Evolutionary conservation across 2,113 vertebrate genomes (phyloP).

Genomic region (Opisthocomus hoazin): DNA sequence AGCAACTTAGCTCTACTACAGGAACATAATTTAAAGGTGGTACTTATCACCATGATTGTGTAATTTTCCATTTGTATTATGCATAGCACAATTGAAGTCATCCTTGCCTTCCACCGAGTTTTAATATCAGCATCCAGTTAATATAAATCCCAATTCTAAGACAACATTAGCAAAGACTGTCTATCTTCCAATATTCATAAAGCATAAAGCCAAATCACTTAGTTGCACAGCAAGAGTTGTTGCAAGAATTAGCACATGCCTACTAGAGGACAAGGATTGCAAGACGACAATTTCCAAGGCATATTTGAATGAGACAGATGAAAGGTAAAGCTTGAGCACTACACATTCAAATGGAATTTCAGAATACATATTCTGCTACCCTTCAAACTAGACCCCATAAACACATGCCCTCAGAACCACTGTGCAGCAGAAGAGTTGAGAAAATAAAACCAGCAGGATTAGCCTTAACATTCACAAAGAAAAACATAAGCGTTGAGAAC

Average conservation of each 20-base stretch:
- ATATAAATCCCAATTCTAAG: not conserved
- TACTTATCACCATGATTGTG: not conserved
- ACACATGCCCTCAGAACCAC: not conserved
- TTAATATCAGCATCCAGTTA: not conserved
- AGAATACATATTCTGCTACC: not conserved
- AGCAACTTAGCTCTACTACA: not conserved
- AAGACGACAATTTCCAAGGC: not conserved
- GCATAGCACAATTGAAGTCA: not conserved
- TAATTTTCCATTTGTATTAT: not conserved
- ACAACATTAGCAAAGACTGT: not conserved
- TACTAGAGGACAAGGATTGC: not conserved
- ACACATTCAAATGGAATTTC: not conserved
- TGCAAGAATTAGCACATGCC: not conserved
- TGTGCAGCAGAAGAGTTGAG: accelerated
- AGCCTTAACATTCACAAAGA: not conserved
- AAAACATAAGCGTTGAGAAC: not conserved
- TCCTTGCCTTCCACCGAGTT: not conserved
- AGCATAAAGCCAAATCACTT: not conserved
- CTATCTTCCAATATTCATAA: not conserved
- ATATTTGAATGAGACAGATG: not conserved
- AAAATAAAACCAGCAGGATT: not conserved
- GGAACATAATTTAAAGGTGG: not conserved
- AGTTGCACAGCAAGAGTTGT: not conserved
- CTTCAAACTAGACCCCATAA: not conserved
- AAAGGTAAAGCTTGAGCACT: not conserved